Conservation (phyloP, 2,888 invertebrate species). For the Nomada goodeniana region DNA sequence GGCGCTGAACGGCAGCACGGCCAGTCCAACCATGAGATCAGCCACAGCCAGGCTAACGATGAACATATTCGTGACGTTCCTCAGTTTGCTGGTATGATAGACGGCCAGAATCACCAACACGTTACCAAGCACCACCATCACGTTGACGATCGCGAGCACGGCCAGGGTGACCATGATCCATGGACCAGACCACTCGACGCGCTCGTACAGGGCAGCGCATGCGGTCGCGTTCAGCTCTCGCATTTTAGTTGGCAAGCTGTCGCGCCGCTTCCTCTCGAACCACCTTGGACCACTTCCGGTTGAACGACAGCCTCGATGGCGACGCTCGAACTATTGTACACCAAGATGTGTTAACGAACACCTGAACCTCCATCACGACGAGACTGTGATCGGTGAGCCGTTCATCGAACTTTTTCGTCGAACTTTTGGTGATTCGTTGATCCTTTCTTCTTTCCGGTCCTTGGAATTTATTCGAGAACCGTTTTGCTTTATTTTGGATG, state of each 20-base stretch:
- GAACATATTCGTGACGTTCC: conserved; percentile 98
- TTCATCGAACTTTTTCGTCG: neutral
- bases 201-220: conserved; percentile 92
- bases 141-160: conserved; percentile 93
- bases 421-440: neutral
- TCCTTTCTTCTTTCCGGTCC: too few species aligned
- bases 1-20: conserved; percentile 97
- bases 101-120: conserved; percentile 97
- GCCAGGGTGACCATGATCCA: conserved; percentile 91
- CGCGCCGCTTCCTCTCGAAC: conserved; percentile 53
- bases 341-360: neutral
- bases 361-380: conserved; percentile 41
- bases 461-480: too few species aligned
- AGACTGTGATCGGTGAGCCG: conserved; percentile 5
- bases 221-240: conserved; percentile 92
- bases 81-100: conserved; percentile 94
- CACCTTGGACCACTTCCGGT: conserved; percentile 37
- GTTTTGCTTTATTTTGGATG: too few species aligned
- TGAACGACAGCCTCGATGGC: conserved; percentile 2
- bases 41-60: conserved; percentile 98
- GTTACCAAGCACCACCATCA: conserved; percentile 95
- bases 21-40: conserved; percentile 97
- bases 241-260: conserved; percentile 85
- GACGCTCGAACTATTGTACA: conserved; percentile 2
- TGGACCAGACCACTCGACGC: conserved; percentile 93